Evolutionary conservation across 2,888 invertebrate genomes (phyloP).

Genomic region (Lucinisca nassula): DNA sequence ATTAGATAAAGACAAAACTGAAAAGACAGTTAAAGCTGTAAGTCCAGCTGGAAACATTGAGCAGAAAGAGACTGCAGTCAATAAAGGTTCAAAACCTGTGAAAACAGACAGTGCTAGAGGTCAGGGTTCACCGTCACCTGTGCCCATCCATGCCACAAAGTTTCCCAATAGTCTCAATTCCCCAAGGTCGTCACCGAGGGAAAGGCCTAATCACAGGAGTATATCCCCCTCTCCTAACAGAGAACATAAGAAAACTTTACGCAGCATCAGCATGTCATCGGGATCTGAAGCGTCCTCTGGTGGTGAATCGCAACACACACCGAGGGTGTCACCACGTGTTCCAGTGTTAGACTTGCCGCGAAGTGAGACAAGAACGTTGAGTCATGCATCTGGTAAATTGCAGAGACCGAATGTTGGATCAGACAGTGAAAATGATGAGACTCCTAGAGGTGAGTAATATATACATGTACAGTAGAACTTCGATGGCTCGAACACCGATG

Average conservation of each 20-base stretch:
- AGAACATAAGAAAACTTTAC: conserved; percentile 71
- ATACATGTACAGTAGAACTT: too few species aligned
- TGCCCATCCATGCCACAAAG: conserved; percentile 28
- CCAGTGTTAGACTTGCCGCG: conserved; percentile 60
- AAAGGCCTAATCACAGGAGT: conserved; percentile 54
- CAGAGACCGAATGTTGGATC: conserved; percentile 62
- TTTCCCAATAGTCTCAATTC: conserved; percentile 28
- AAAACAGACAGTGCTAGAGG: conserved; percentile 54
- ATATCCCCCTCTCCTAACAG: conserved; percentile 69
- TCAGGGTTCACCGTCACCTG: conserved; percentile 62
- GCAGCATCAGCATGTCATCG: conserved; percentile 77
- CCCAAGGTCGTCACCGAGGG: conserved; percentile 23
- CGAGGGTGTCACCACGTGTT: conserved; percentile 53
- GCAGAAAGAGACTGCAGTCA: conserved; percentile 11
- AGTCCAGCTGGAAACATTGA: not conserved
- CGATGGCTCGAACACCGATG: too few species aligned
- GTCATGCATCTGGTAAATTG: conserved; percentile 62
- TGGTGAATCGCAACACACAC: conserved; percentile 52
- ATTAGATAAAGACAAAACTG: not conserved
- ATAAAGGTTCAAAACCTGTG: conserved; percentile 54
- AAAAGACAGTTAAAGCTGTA: not conserved
- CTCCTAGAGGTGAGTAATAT: conserved; percentile 43
- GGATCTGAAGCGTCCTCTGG: conserved; percentile 76
- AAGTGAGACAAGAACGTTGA: conserved; percentile 78
- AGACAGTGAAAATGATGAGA: conserved; percentile 74